Conservation (phyloP, 2,797 vertebrate species). For the Paramormyrops hopkinsi region DNA sequence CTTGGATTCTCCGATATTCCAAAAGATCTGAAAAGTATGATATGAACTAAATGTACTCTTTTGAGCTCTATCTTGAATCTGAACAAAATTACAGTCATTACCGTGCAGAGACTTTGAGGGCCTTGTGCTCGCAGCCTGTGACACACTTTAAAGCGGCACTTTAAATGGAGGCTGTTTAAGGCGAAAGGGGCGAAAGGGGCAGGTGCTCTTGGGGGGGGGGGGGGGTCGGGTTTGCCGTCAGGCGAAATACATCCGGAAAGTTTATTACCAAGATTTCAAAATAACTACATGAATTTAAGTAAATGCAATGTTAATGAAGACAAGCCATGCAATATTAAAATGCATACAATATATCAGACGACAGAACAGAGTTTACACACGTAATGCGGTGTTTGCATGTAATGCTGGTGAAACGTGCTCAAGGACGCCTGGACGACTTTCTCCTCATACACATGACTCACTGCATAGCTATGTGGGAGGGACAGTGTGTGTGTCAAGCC, state of each 20-base stretch:
- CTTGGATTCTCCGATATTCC: not conserved
- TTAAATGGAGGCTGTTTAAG: not conserved
- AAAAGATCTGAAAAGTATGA: not conserved
- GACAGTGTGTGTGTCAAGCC: not conserved
- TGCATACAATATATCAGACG: not conserved
- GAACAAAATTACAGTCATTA: not conserved
- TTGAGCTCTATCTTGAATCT: not conserved
- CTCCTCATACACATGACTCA: not conserved
- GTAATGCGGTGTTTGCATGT: not conserved
- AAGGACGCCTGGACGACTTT: not conserved
- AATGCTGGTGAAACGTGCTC: not conserved
- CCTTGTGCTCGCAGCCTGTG: not conserved
- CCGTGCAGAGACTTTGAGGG: not conserved
- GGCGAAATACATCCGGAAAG: not conserved
- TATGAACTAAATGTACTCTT: not conserved
- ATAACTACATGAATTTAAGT: not conserved
- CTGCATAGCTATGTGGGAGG: not conserved
- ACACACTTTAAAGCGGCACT: not conserved
- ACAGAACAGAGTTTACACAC: not conserved
- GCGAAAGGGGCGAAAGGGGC: not conserved
- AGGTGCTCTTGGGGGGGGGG: not conserved
- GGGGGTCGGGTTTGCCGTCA: not conserved
- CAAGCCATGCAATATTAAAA: not conserved
- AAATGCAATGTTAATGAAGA: not conserved
- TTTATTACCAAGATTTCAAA: not conserved